phyloP scores from a whole-genome alignment of 2,888 invertebrate species.

The Agrochola macilenta region DNA sequence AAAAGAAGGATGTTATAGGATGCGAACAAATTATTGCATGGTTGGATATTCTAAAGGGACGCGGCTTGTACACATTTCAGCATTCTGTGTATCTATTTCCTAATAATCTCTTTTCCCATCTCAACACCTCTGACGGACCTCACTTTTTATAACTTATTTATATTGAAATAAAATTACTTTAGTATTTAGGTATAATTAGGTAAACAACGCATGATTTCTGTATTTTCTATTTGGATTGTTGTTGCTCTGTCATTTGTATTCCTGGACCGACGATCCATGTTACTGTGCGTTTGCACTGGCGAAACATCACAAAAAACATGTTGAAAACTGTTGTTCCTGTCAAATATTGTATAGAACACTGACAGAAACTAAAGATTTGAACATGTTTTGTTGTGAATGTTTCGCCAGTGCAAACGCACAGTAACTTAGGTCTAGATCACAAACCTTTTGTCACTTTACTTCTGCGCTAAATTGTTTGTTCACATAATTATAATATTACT shows the following conservation, averaged over 20 bases:
- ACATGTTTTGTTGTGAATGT: no score
- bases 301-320: no score
- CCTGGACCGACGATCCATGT: conserved; percentile 16
- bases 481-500: conserved; percentile 64
- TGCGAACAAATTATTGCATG: conserved; percentile 57
- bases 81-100: conserved; percentile 47
- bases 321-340: no score
- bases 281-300: no score
- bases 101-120: conserved; percentile 62
- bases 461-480: conserved; percentile 66
- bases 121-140: conserved; percentile 69
- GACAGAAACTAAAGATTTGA: no score
- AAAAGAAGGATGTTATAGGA: conserved; percentile 39
- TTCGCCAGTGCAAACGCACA: no score
- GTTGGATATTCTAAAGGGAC: conserved; percentile 45
- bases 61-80: conserved; percentile 48
- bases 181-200: conserved; percentile 64
- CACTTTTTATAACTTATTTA: conserved; percentile 70
- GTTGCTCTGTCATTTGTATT: conserved; percentile 43
- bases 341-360: no score
- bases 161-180: conserved; percentile 62
- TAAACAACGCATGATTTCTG: conserved; percentile 53
- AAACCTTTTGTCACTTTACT: conserved; percentile 38
- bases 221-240: conserved; percentile 63
- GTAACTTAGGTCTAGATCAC: conserved; percentile 15